Conservation (phyloP, 2,113 vertebrate species). For the Meriones unguiculatus region DNA sequence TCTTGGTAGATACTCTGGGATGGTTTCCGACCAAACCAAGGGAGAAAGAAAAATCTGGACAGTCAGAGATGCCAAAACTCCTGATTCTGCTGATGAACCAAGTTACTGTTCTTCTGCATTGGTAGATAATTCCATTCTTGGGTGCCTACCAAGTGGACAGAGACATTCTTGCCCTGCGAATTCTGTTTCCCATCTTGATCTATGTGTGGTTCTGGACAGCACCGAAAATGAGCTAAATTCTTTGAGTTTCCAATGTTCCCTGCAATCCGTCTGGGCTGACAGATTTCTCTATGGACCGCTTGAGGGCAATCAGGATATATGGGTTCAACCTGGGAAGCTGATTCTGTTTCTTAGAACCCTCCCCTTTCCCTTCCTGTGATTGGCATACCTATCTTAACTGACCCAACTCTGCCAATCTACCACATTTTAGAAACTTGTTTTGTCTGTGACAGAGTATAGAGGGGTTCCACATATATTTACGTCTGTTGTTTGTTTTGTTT, state of each 20-base stretch:
- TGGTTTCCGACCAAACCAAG: neutral
- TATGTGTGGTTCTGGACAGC: slow-evolving; percentile 16
- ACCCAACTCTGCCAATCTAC: neutral
- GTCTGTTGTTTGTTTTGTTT: neutral
- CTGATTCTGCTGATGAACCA: neutral
- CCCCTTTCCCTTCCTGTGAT: neutral
- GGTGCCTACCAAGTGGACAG: neutral
- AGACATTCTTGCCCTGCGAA: slow-evolving; percentile 31
- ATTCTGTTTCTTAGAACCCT: neutral
- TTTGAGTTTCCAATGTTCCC: neutral
- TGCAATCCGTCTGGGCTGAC: neutral
- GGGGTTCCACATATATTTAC: neutral
- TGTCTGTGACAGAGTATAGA: neutral
- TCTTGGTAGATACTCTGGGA: neutral
- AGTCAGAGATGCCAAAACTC: slow-evolving; percentile 7
- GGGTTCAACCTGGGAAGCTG: neutral
- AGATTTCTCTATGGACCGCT: neutral
- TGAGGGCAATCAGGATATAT: neutral
- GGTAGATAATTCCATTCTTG: slow-evolving; percentile 58
- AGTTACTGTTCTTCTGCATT: slow-evolving; percentile 53
- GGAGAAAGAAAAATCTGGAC: slow-evolving; percentile 42
- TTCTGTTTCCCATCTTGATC: slow-evolving; percentile 25
- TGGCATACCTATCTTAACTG: neutral
- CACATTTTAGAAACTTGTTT: neutral
- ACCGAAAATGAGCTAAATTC: neutral